Evolutionary conservation across 2,888 invertebrate species (phyloP), one percentile per base, ranked within the genome.

Genomic region (Neocrepidodera transversa): DNA sequence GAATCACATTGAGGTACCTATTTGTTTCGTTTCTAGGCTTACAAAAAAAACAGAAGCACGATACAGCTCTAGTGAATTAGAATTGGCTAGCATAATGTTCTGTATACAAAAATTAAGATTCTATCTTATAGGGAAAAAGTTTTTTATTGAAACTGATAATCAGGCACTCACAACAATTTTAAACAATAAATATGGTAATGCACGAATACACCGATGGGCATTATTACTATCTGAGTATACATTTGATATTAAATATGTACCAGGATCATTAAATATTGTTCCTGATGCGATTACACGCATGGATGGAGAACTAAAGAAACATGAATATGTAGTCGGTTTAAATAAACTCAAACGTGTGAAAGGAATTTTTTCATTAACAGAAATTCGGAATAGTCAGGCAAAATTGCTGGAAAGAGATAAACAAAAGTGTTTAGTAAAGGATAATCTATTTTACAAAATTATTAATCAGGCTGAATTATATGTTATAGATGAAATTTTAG

Each of bases 261-360:
- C 35, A 20, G 54, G 54, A 45, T 18, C 26, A 38, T 16, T 20
- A 32, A 59, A 53, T 20, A 32, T 49, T 20, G 11, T 58, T 7
- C 43, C 53, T 47, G 52, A 58, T 28, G 47, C 58, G 11, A 10
- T 47, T 6, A 42, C 53, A 2, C 11, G 58, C 40, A 53, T 53
- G 32, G 58, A 48, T 17, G 32, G 7, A n/a, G 18, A 30, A 43
- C 23, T 23, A 3, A 23, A 23, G 23, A 23, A 3, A 23, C 3
- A 23, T 23, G 7, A 3, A 23, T 3, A 23, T 23, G 7, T n/a
- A n/a, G n/a, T n/a, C n/a, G 23, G 23, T 5, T 5, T 23, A 23
- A 23, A 23, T 23, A 7, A 5, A 3, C 3, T 23, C 4, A 23
- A 23, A 23, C 3, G 7, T 23, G 23, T 23, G 4, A 23, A 3